phyloP scores from a whole-genome alignment of 2,797 vertebrate species.

The Tarsius wallacei region DNA sequence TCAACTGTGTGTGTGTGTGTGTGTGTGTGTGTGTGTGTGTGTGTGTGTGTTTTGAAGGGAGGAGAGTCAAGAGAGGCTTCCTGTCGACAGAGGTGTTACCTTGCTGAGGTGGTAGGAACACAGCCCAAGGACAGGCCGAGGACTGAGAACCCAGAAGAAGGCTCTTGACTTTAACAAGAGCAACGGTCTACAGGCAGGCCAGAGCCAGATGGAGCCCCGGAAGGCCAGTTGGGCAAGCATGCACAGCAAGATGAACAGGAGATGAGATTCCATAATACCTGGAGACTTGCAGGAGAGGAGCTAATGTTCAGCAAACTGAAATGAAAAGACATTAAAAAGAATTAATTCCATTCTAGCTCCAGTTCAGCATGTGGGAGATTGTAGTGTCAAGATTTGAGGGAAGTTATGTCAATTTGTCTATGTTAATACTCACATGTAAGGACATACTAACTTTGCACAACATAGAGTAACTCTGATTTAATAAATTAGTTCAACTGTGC shows the following conservation, averaged over 20 bases:
- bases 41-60: neutral
- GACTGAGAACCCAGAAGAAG: neutral
- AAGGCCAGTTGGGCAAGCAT: neutral
- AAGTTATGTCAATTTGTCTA: constrained; percentile 41
- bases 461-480: constrained; percentile 36
- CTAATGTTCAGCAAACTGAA: constrained; percentile 12
- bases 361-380: neutral
- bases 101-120: neutral
- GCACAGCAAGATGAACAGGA: neutral
- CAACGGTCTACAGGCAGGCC: neutral
- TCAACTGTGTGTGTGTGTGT: neutral
- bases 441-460: constrained; percentile 9
- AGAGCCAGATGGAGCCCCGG: neutral
- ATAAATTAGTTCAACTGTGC: constrained; percentile 44
- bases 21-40: neutral
- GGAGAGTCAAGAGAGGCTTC: neutral
- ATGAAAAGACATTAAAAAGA: neutral
- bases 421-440: neutral
- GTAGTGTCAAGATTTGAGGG: neutral
- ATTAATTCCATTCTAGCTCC: neutral
- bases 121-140: neutral
- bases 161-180: neutral
- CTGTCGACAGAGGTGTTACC: neutral
- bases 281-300: neutral
- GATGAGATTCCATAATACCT: neutral